phyloP scores from a whole-genome alignment of 1,140 invertebrate species.

The Sinonovacula constricta region DNA sequence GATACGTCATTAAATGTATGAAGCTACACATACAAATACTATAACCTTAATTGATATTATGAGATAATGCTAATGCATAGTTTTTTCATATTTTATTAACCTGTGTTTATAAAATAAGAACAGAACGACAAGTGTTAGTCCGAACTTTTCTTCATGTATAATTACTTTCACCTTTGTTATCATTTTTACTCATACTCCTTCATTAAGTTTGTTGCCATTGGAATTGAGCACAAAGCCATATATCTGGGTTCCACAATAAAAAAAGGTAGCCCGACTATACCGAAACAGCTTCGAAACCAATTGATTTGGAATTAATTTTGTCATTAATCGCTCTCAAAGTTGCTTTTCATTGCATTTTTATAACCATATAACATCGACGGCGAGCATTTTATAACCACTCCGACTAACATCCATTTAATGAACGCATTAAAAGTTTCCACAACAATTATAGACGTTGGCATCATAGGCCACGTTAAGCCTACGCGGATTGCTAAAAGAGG shows the following conservation, averaged over 20 bases:
- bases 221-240: background rate
- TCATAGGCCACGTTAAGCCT: background rate
- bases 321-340: background rate
- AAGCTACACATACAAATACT: no score
- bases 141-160: no score
- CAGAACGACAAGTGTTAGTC: no score
- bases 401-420: background rate
- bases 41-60: no score
- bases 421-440: background rate
- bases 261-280: background rate
- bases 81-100: no score
- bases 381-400: background rate
- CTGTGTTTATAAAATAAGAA: no score
- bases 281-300: background rate
- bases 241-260: background rate
- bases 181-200: background rate
- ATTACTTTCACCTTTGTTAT: no score
- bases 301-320: background rate
- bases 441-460: background rate
- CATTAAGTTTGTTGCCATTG: background rate
- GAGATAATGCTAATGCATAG: no score
- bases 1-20: no score
- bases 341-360: background rate
- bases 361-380: background rate
- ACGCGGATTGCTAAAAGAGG: no score